These are phyloP conservation scores for Calcarius lapponicus DNA, from an alignment of 2,797 vertebrate species.

Conservation along the genomic window DNA sequence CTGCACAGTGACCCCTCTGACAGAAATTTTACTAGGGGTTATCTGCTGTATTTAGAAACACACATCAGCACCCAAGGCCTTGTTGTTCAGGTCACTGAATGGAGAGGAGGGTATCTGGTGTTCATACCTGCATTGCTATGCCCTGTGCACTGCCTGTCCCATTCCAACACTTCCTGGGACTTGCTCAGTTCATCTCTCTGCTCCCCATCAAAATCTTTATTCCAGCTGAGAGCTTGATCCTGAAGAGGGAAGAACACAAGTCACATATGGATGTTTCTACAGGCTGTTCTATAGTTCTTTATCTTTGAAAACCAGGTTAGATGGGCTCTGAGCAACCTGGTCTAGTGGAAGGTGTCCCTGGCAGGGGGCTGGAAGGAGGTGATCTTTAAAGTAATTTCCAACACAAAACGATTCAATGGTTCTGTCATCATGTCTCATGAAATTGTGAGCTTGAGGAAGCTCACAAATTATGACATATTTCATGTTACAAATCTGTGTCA, in stretches of 20 bases:
- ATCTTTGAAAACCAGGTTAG: not conserved
- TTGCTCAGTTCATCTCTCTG: not conserved
- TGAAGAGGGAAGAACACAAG: not conserved
- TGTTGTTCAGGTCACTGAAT: not conserved
- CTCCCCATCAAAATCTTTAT: not conserved
- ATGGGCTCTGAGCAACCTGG: not conserved
- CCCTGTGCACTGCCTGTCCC: not conserved
- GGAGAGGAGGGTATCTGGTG: not conserved
- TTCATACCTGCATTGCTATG: not conserved
- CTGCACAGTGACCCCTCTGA: not conserved
- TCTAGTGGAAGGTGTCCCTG: not conserved
- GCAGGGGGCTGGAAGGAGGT: accelerated
- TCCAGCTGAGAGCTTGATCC: not conserved
- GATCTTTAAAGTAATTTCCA: not conserved
- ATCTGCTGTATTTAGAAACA: not conserved
- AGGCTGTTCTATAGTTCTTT: not conserved
- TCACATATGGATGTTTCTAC: not conserved
- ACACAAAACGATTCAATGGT: not conserved
- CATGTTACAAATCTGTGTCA: not conserved
- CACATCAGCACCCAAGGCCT: not conserved
- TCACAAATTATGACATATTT: not conserved
- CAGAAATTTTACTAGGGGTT: not conserved
- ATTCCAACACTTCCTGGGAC: not conserved
- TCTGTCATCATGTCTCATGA: not conserved
- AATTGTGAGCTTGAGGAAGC: not conserved